Conservation (phyloP, 1,140 invertebrate species). For the Eurosta solidaginis region DNA sequence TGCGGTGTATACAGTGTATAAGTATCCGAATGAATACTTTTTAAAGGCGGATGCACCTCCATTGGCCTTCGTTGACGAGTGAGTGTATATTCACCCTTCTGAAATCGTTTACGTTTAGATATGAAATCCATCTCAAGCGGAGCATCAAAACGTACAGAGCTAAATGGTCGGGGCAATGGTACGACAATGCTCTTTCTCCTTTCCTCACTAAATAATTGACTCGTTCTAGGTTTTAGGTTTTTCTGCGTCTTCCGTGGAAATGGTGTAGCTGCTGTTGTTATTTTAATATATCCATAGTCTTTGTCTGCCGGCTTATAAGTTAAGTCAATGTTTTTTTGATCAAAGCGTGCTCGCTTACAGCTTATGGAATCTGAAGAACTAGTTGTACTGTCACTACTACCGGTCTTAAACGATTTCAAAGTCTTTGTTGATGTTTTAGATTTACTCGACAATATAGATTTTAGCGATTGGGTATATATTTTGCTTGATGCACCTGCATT, state of each 20-base stretch:
- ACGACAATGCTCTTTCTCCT: not conserved
- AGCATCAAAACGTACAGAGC: not conserved
- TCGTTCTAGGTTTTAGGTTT: not conserved
- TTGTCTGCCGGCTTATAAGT: conserved; percentile 16
- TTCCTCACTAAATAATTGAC: not conserved
- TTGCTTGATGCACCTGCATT: no score
- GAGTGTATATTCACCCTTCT: not conserved
- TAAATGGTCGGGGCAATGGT: not conserved
- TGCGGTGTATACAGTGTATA: not conserved
- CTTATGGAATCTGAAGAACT: not conserved
- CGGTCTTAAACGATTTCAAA: no score
- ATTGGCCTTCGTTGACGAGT: not conserved
- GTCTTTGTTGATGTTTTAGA: no score
- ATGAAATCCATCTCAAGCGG: not conserved
- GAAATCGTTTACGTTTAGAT: not conserved
- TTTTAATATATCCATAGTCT: conserved; percentile 98
- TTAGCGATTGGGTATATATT: no score
- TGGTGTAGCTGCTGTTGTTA: conserved; percentile 94
- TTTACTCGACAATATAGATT: no score
- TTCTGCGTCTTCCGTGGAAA: conserved; percentile 61
- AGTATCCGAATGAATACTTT: not conserved
- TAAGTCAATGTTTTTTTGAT: conserved; percentile 24
- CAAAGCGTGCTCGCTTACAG: not conserved
- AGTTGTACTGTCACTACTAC: not conserved
- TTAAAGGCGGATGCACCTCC: not conserved